These are phyloP conservation scores for Phocides pigmalion DNA, from an alignment of 1,140 invertebrate genomes.

Conservation along the genomic window DNA sequence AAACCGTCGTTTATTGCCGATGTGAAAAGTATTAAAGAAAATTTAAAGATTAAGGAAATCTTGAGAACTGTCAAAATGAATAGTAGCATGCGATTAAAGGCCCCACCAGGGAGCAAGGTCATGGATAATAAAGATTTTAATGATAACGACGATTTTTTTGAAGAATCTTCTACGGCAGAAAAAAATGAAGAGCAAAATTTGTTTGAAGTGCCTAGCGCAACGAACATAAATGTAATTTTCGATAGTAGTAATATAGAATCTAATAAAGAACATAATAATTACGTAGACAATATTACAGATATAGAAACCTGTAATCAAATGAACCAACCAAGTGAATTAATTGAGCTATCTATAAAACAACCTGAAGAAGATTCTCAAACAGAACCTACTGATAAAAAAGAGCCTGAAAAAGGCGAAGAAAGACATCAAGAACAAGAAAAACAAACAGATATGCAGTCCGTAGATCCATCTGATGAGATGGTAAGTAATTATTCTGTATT, in stretches of 20 bases:
- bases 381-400: neutral
- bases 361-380: neutral
- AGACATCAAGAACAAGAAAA: neutral
- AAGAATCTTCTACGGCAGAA: constrained; percentile 35
- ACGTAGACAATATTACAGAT: constrained; percentile 4
- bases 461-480: too few relatives aligned
- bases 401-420: neutral
- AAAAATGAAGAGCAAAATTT: constrained; percentile 30
- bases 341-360: neutral
- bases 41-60: constrained; percentile 74
- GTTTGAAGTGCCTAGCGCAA: constrained; percentile 46
- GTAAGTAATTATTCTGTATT: neutral
- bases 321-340: neutral
- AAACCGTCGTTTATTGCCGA: constrained; percentile 59
- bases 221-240: constrained; percentile 51
- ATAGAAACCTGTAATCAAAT: constrained; percentile 21
- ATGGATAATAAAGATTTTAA: constrained; percentile 66
- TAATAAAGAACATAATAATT: constrained; percentile 13
- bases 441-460: neutral
- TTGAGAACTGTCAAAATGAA: constrained; percentile 75
- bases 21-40: constrained; percentile 69
- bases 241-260: constrained; percentile 31
- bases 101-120: constrained; percentile 60
- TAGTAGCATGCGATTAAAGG: constrained; percentile 67
- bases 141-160: constrained; percentile 57